phyloP scores from a whole-genome alignment of 2,888 invertebrate genomes.

The Spatulosminthurus flaviceps region DNA sequence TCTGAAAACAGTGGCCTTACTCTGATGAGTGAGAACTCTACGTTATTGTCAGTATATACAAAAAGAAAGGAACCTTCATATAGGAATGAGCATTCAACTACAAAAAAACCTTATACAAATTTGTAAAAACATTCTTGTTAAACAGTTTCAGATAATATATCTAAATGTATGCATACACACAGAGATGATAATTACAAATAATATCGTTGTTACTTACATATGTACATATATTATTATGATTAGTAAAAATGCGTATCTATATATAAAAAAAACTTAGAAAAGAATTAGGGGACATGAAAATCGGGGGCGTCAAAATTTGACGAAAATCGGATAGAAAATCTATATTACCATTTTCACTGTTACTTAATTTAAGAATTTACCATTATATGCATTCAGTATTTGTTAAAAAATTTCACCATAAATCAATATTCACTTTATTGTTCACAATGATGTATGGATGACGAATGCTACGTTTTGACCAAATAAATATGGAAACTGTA shows the following conservation, averaged over 20 bases:
- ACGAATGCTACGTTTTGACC: slow-evolving; percentile 42
- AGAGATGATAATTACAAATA: not conserved
- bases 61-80: not conserved
- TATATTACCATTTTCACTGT: not conserved
- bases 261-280: not conserved
- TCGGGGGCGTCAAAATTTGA: not conserved
- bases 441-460: slow-evolving; percentile 34
- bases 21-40: slow-evolving; percentile 39
- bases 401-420: slow-evolving; percentile 20
- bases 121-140: slow-evolving; percentile 23
- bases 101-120: slow-evolving; percentile 19
- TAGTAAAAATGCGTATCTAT: not conserved
- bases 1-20: slow-evolving; percentile 47
- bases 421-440: slow-evolving; percentile 9
- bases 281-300: not conserved
- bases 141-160: slow-evolving; percentile 6
- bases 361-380: not conserved
- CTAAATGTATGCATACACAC: not conserved
- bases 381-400: slow-evolving; percentile 27
- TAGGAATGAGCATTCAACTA: slow-evolving; percentile 6
- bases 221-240: not conserved
- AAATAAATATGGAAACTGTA: slow-evolving; percentile 46
- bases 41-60: not conserved
- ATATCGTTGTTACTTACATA: not conserved
- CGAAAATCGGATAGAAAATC: not conserved